Percentiles rank a stretch among this genome's conserved stretches.
phyloP scores from a whole-genome alignment of 2,888 invertebrate species.

The Orchesellides sinensis region DNA sequence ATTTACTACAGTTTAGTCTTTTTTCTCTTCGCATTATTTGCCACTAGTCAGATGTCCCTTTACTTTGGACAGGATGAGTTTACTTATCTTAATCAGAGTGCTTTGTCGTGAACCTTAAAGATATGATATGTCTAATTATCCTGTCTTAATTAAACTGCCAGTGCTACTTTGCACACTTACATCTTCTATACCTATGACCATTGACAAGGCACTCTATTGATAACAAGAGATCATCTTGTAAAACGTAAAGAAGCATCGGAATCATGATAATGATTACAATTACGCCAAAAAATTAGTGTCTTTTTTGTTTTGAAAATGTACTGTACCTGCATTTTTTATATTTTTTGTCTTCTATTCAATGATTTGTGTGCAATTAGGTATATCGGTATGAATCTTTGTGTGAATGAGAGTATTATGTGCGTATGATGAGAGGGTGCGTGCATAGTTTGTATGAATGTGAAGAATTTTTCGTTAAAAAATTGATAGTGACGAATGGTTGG shows the following conservation, averaged over 20 bases:
- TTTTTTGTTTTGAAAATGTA: conserved; percentile 31
- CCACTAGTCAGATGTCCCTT: conserved; percentile 60
- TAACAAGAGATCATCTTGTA: conserved; percentile 16
- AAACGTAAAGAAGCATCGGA: conserved; percentile 57
- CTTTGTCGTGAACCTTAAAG: no score
- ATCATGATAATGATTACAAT: conserved; percentile 54
- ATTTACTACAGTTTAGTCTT: conserved; percentile 56
- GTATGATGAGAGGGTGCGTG: conserved; percentile 1
- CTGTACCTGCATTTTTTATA: conserved; percentile 63
- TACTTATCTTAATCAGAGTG: no score
- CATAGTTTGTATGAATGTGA: not conserved
- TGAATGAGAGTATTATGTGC: not conserved
- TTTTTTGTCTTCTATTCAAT: conserved; percentile 24
- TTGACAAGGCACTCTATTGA: conserved; percentile 33
- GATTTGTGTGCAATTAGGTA: conserved; percentile 4
- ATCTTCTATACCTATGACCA: conserved; percentile 28
- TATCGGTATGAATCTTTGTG: no score
- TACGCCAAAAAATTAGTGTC: conserved; percentile 66
- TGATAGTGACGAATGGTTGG: conserved; percentile 5
- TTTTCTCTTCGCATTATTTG: conserved; percentile 29
- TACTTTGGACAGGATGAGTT: conserved; percentile 28
- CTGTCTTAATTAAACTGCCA: conserved; percentile 38
- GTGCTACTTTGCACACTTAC: no score
- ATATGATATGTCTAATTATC: conserved; percentile 60
- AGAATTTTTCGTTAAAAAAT: conserved; percentile 1